A percentile compares a stretch with the other conserved stretches of the same genome.
Conservation (phyloP, 1,140 invertebrate species). For the Micrasema minimum region DNA sequence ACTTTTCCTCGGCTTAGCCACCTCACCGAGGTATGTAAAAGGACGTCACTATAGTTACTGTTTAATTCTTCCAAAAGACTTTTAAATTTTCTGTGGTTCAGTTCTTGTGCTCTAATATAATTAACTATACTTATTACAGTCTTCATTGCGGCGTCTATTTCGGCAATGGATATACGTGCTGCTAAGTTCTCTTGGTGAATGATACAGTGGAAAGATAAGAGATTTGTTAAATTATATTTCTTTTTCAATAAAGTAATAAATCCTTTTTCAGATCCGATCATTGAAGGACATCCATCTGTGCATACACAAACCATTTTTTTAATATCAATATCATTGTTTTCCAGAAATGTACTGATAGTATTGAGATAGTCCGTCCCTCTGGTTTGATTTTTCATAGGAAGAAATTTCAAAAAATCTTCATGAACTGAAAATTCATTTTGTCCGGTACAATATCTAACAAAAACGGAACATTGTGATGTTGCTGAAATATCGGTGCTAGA, state of each 20-base stretch:
- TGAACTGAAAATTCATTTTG: conserved; percentile 46
- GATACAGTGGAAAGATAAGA: conserved; percentile 39
- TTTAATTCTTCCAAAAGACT: conserved; percentile 28
- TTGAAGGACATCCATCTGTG: conserved; percentile 51
- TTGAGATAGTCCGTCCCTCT: conserved; percentile 52
- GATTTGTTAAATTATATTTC: conserved; percentile 50
- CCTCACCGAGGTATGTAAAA: too few species aligned
- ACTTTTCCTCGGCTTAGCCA: conserved; percentile 33
- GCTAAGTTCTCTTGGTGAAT: conserved; percentile 2
- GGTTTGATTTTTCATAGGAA: conserved; percentile 51
- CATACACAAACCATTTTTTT: conserved; percentile 53
- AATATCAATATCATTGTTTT: conserved; percentile 53
- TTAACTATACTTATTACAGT: too few species aligned
- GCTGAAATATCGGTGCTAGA: conserved; percentile 52
- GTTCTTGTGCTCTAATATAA: too few species aligned
- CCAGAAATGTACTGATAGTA: conserved; percentile 53
- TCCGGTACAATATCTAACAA: conserved; percentile 53
- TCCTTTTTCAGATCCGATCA: conserved; percentile 51
- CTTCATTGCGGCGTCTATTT: conserved; percentile 33
- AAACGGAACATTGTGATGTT: conserved; percentile 54
- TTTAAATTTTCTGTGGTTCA: too few species aligned
- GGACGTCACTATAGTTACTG: too few species aligned
- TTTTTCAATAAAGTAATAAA: conserved; percentile 52
- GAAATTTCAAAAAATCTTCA: conserved; percentile 51
- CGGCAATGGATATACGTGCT: conserved; percentile 23